phyloP scores from a whole-genome alignment of 2,113 vertebrate species.

The Phoenicopterus ruber region DNA sequence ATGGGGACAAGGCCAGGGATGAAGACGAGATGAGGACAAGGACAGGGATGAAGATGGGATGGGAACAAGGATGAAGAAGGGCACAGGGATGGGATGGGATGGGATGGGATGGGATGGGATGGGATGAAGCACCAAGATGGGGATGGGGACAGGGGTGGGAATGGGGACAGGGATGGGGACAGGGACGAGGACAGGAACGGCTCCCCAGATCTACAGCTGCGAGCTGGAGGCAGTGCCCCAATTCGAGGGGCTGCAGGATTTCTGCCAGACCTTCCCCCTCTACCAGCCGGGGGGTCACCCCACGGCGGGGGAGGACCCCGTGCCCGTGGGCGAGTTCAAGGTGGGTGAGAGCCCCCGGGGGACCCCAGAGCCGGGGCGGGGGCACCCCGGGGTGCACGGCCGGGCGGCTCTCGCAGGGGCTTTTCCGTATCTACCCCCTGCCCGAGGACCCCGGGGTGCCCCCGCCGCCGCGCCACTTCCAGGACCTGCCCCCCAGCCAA shows the following conservation, averaged over 20 bases:
- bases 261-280: conserved; percentile 74
- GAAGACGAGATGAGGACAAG: too few relatives aligned
- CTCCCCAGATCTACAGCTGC: conserved; percentile 70
- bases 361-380: accelerated
- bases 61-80: too few relatives aligned
- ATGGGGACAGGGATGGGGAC: neutral
- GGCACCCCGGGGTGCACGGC: accelerated
- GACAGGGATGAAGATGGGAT: too few relatives aligned
- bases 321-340: conserved; percentile 73
- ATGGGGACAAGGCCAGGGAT: neutral
- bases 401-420: conserved; percentile 38
- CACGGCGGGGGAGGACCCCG: neutral
- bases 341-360: conserved; percentile 3
- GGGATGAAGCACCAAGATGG: neutral
- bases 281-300: neutral
- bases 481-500: conserved; percentile 29
- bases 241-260: conserved; percentile 75
- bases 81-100: too few relatives aligned
- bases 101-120: neutral
- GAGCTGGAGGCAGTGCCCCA: conserved; percentile 69
- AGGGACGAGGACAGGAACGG: accelerated
- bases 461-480: conserved; percentile 40
- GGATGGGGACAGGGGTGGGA: neutral
- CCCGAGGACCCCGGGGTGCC: conserved; percentile 46
- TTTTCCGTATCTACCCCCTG: conserved; percentile 71